A percentile compares a stretch with the other conserved stretches of the same genome.
Conservation (phyloP, 2,113 vertebrate species). For the Dipodomys stephensi region DNA sequence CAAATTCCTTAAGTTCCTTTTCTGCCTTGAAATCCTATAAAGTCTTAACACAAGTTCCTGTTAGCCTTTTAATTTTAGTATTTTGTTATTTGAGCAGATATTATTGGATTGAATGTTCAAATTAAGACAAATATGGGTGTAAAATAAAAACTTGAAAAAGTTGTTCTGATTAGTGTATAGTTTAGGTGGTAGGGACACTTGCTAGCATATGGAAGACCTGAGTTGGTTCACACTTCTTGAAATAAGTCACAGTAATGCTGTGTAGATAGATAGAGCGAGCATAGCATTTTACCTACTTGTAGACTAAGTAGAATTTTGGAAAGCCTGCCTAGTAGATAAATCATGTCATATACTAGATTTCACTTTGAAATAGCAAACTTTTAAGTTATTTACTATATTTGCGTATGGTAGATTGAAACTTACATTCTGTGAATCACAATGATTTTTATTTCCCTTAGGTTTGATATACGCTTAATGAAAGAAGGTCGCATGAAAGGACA, state of each 20-base stretch:
- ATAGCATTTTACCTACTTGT: no score
- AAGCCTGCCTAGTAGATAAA: background rate
- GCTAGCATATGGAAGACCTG: background rate
- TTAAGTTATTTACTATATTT: background rate
- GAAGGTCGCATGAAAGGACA: conserved; percentile 99
- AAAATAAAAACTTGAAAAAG: background rate
- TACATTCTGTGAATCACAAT: background rate
- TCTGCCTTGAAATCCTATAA: background rate
- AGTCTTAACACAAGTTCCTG: background rate
- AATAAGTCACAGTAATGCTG: background rate
- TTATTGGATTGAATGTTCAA: background rate
- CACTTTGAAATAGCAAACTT: background rate
- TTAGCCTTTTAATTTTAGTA: background rate
- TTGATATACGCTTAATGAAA: conserved; percentile 98
- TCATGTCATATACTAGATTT: background rate
- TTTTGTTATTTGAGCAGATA: background rate
- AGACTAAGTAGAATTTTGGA: background rate
- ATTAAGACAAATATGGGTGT: background rate
- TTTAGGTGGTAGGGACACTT: background rate
- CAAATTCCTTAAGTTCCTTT: background rate
- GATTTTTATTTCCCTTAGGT: conserved; percentile 86
- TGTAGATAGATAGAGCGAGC: background rate
- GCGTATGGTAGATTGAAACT: background rate
- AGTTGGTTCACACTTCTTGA: background rate
- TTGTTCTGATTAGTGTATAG: background rate